A percentile compares a stretch with the other conserved stretches of the same genome.
These are phyloP conservation scores for Pheosia tremula DNA, from an alignment of 2,888 invertebrate genomes.

Conservation along the genomic window DNA sequence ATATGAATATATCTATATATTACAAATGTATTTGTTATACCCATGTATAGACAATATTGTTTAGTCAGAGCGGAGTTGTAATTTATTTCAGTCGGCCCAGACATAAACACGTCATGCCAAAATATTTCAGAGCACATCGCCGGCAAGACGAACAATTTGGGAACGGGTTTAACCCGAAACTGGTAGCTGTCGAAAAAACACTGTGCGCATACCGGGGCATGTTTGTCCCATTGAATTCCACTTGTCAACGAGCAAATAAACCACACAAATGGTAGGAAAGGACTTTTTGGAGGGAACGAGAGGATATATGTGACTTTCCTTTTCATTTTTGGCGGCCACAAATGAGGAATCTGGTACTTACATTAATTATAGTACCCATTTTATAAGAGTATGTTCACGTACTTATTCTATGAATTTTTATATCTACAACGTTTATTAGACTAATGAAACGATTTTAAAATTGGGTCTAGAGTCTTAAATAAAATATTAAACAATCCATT, in stretches of 20 bases:
- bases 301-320: not conserved
- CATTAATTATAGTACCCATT: slow-evolving; percentile 23
- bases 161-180: slow-evolving; percentile 42
- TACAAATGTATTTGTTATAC: too few relatives aligned
- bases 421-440: too few relatives aligned
- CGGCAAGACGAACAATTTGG: slow-evolving; percentile 18
- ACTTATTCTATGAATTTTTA: too few relatives aligned
- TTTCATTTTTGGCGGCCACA: not conserved
- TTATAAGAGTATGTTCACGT: too few relatives aligned
- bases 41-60: too few relatives aligned
- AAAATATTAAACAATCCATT: too few relatives aligned
- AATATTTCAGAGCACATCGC: slow-evolving; percentile 19
- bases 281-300: slow-evolving; percentile 21
- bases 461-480: too few relatives aligned
- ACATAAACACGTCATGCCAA: slow-evolving; percentile 4
- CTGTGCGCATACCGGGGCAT: slow-evolving; percentile 56
- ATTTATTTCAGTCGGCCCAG: not conserved
- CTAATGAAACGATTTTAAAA: too few relatives aligned
- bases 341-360: too few relatives aligned
- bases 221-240: slow-evolving; percentile 73
- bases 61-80: too few relatives aligned
- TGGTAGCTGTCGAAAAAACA: slow-evolving; percentile 50
- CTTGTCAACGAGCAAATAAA: slow-evolving; percentile 79
- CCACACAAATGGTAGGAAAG: slow-evolving; percentile 67
- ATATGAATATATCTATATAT: too few relatives aligned